phyloP scores from a whole-genome alignment of 2,797 vertebrate genomes.

The Setipinna tenuifilis region DNA sequence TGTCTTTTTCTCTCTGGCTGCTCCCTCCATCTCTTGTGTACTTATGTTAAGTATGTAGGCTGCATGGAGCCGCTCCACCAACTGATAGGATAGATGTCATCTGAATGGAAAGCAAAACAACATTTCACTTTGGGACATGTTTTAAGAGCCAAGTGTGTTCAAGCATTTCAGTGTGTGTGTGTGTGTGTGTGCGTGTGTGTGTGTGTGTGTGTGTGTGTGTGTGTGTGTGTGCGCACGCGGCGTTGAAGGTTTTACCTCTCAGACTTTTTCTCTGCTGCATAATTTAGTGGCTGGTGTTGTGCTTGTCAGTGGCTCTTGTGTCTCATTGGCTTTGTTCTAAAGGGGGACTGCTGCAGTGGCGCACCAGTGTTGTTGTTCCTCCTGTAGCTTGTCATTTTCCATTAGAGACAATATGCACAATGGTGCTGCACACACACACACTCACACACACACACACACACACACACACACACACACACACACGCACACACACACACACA shows the following conservation, averaged over 20 bases:
- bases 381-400: too few relatives aligned
- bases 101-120: background rate
- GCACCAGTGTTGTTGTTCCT: background rate
- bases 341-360: slow-evolving; percentile 43
- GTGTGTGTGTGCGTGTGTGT: background rate
- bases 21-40: background rate
- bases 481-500: too few relatives aligned
- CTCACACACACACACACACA: slow-evolving; percentile 19
- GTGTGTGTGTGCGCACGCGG: background rate
- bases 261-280: slow-evolving; percentile 52
- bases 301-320: slow-evolving; percentile 57
- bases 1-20: background rate
- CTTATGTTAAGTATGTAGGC: background rate
- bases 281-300: slow-evolving; percentile 61
- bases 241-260: background rate
- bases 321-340: slow-evolving; percentile 63
- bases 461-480: slow-evolving; percentile 8
- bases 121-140: background rate
- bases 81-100: background rate
- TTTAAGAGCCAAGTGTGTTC: background rate
- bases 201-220: background rate
- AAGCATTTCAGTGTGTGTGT: background rate
- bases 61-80: background rate
- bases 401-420: too few relatives aligned
- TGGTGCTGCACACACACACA: background rate